These are phyloP conservation scores for Argentina silus DNA, from an alignment of 2,797 vertebrate species.

Conservation along the genomic window DNA sequence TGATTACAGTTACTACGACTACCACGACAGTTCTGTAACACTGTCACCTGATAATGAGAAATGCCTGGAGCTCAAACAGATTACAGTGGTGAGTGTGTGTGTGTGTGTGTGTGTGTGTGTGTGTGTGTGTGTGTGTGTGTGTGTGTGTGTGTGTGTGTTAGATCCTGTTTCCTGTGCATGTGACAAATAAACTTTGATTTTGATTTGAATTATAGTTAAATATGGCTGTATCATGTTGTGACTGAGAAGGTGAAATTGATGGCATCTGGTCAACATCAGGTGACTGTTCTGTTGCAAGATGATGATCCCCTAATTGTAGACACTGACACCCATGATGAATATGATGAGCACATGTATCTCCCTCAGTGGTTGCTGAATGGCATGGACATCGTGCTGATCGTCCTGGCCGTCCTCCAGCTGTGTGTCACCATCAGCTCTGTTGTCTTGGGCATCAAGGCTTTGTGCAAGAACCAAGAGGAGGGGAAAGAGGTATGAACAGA, in stretches of 20 bases:
- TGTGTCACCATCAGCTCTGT: slow-evolving; percentile 47
- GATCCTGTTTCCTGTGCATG: not conserved
- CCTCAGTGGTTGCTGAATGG: slow-evolving; percentile 48
- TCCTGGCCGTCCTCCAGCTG: slow-evolving; percentile 60
- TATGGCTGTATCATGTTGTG: not conserved
- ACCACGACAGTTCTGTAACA: accelerated
- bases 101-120: not conserved
- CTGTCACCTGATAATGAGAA: not conserved
- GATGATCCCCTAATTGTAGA: too few species aligned
- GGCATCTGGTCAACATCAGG: too few species aligned
- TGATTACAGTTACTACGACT: accelerated
- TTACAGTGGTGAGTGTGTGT: slow-evolving; percentile 18
- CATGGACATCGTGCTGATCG: slow-evolving; percentile 62
- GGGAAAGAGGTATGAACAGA: slow-evolving; percentile 27
- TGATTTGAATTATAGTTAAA: not conserved
- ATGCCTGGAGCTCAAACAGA: not conserved
- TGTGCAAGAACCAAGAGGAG: slow-evolving; percentile 34
- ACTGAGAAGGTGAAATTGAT: too few species aligned
- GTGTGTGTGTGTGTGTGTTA: too few species aligned
- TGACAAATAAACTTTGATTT: too few species aligned
- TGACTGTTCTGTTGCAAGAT: too few species aligned
- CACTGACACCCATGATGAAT: too few species aligned
- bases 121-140: too few species aligned
- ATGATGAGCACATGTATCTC: slow-evolving; percentile 15
- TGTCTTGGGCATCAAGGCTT: slow-evolving; percentile 46